Evolutionary conservation across 2,113 vertebrate species (phyloP), one percentile per base, ranked within the genome.

Genomic region (Herpetotheres cachinnans): DNA sequence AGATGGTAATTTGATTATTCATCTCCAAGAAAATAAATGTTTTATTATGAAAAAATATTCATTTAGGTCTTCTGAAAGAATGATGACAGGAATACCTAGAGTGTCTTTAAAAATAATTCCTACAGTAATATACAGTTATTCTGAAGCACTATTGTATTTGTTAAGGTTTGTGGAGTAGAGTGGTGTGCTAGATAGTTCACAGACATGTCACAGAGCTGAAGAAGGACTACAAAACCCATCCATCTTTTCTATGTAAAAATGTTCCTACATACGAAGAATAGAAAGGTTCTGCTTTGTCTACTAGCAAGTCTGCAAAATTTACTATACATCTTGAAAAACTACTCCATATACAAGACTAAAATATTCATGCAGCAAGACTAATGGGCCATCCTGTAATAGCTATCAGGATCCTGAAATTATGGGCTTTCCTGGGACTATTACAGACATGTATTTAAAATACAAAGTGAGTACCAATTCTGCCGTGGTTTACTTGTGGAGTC

Each of bases 1-100:
- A 96, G 97, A 96, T 95, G 92, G 96, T 90, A 92, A 92, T 87
- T 88, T 40, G 87, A 93, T 97, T 95, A 93, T 82, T 97, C 90
- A 95, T 67, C 71, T 86, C 93, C 80, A 94, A 77, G 72, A 96
- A 97, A 97, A 89, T 87, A 95, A 92, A 84, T 20, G 59, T 34
- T 98, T 85, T 91, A 46, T 52, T 55, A 76, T 36, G 38, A 66
- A 86, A 96, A 96, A 36, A 46, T 61, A 72, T 63, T 92, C 11
- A 44, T 86, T 96, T 82, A 65, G 26, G 14, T 92, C 26, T 77
- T 90, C 58, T 89, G 63, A 81, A 94, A 90, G 63, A 92, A 88
- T 12, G 65, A 55, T 26, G 83, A 56, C 15, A 80, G 38, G 24
- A 34, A 67, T 61, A 67, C 34, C 32, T 40, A 6, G 21, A 59